Conservation (phyloP, 2,888 invertebrate genomes). For the Harpalus rufipes region DNA sequence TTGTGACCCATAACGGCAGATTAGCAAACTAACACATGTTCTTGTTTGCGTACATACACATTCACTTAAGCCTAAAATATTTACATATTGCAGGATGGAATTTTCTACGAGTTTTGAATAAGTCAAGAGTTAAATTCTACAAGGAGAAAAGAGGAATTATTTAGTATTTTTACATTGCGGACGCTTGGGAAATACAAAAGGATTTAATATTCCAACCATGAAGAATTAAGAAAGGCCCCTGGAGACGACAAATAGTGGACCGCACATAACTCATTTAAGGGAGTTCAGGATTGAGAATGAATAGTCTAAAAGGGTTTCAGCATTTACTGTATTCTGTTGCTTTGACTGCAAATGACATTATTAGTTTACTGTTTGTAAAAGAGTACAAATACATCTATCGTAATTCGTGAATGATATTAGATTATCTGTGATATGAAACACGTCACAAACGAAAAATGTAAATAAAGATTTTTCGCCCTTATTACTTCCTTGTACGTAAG, state of each 20-base stretch:
- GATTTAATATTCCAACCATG: constrained; percentile 14
- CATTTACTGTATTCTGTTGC: not conserved
- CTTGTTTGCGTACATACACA: constrained; percentile 4
- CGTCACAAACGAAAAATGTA: too few species aligned
- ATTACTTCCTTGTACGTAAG: too few species aligned
- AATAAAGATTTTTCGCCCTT: too few species aligned
- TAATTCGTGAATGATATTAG: not conserved
- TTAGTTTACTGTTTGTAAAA: not conserved
- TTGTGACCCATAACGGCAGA: constrained; percentile 8
- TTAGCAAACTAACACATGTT: constrained; percentile 17
- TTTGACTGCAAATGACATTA: not conserved
- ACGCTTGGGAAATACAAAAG: constrained; percentile 12
- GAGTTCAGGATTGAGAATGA: not conserved
- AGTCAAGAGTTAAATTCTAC: not conserved
- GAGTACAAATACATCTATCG: not conserved
- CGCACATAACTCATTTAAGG: not conserved
- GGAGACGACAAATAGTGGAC: not conserved
- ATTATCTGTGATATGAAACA: not conserved
- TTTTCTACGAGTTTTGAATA: not conserved
- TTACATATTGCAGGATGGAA: not conserved
- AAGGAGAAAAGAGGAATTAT: not conserved
- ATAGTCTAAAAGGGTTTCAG: not conserved
- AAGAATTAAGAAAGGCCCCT: not conserved
- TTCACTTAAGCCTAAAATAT: constrained; percentile 12
- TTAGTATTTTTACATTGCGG: not conserved